Percentiles rank a stretch among this genome's conserved stretches.
Evolutionary conservation across 2,113 vertebrate genomes (phyloP).

Genomic region (Ciconia maguari): DNA sequence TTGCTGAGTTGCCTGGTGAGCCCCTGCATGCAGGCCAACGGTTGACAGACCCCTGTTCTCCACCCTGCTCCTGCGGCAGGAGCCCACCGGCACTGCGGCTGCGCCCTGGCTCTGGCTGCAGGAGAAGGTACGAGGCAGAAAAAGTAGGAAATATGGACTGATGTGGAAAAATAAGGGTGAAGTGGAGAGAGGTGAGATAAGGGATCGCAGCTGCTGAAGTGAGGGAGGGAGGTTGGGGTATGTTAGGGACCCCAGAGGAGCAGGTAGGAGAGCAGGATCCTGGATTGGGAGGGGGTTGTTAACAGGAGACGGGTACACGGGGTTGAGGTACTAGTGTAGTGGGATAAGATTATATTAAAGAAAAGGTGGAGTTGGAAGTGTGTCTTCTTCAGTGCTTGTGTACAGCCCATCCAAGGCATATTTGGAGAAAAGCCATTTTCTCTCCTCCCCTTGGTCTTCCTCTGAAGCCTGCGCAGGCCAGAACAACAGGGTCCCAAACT

Average conservation of each 20-base stretch:
- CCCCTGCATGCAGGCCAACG: neutral
- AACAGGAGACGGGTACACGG: neutral
- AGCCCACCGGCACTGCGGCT: rapidly evolving
- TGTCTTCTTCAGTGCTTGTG: neutral
- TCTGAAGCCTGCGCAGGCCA: neutral
- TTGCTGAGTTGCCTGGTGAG: neutral
- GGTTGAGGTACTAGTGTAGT: neutral
- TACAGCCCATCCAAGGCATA: neutral
- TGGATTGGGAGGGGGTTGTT: neutral
- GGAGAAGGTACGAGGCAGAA: neutral
- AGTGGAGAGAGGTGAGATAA: neutral
- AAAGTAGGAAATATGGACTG: neutral
- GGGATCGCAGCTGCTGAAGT: neutral
- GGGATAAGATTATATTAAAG: neutral
- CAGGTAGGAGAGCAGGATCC: neutral
- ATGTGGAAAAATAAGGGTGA: neutral
- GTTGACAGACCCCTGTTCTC: neutral
- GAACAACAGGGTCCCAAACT: neutral
- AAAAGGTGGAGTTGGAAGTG: neutral
- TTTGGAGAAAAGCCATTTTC: neutral
- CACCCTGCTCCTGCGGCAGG: neutral
- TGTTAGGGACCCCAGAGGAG: neutral
- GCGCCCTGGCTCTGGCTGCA: neutral
- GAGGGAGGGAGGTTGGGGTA: neutral
- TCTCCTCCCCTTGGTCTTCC: neutral